Percentiles rank a stretch among this genome's conserved stretches.
These are phyloP conservation scores for Glandiceps talaboti DNA, from an alignment of 53 echinoderm and acorn worm genomes.

Conservation along the genomic window DNA sequence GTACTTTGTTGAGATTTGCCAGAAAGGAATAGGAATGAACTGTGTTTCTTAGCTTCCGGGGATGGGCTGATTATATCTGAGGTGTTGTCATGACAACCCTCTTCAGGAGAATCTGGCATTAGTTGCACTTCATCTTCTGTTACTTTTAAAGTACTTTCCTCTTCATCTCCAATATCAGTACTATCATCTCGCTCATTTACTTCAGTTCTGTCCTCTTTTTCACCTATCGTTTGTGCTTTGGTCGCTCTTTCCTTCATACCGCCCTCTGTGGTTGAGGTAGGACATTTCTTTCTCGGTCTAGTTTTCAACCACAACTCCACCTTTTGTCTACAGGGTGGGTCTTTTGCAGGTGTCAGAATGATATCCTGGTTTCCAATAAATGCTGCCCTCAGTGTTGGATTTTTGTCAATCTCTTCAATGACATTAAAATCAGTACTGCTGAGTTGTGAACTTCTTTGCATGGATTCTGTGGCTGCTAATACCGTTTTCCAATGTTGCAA, in stretches of 20 bases:
- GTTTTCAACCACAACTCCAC: slow-evolving; percentile 54
- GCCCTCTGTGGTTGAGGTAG: too few species aligned
- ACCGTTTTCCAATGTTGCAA: slow-evolving; percentile 76
- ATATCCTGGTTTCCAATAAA: slow-evolving; percentile 25
- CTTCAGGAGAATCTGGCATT: not conserved
- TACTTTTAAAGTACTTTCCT: not conserved
- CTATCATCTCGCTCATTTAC: slow-evolving; percentile 16
- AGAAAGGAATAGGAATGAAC: not conserved
- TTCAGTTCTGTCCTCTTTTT: not conserved
- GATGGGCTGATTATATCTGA: not conserved
- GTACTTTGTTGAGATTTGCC: too few species aligned
- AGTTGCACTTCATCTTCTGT: not conserved
- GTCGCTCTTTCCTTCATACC: too few species aligned
- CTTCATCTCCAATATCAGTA: slow-evolving; percentile 12
- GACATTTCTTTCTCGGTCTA: not conserved
- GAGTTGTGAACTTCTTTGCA: slow-evolving; percentile 16
- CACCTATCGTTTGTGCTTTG: not conserved
- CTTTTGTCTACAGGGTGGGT: slow-evolving; percentile 32
- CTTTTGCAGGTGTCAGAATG: slow-evolving; percentile 60
- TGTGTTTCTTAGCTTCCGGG: not conserved
- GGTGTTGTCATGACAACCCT: too few species aligned
- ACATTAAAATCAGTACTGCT: slow-evolving; percentile 23
- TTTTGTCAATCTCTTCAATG: slow-evolving; percentile 30
- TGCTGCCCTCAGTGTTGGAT: slow-evolving; percentile 17
- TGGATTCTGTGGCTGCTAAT: slow-evolving; percentile 34